These are phyloP conservation scores for Alloplasta piceator DNA, from an alignment of 2,888 invertebrate genomes.

Conservation along the genomic window DNA sequence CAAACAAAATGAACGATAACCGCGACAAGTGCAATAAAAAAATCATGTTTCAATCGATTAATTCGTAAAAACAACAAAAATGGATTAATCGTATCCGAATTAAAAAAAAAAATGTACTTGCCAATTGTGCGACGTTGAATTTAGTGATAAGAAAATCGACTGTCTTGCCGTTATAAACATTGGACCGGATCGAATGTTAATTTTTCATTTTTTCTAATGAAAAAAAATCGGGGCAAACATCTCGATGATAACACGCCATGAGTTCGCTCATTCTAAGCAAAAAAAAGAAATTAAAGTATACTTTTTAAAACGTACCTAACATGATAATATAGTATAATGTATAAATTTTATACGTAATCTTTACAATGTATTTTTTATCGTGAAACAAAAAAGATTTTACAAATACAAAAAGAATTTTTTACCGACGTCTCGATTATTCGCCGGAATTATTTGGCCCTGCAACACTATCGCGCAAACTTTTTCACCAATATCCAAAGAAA, in stretches of 20 bases:
- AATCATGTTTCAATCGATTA: background rate
- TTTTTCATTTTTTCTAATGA: constrained; percentile 6
- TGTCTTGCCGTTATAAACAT: constrained; percentile 43
- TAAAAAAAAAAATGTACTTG: background rate
- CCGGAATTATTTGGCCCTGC: background rate
- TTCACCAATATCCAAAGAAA: background rate
- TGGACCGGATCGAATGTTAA: constrained; percentile 12
- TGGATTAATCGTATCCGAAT: constrained; percentile 17
- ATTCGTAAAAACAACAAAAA: background rate
- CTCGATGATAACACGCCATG: constrained; percentile 36
- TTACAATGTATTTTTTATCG: constrained; percentile 61
- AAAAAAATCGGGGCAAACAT: constrained; percentile 2
- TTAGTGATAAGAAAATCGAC: constrained; percentile 12
- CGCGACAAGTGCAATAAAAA: background rate
- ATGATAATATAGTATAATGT: constrained; percentile 20
- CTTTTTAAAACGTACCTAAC: constrained; percentile 48
- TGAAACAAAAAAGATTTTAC: constrained; percentile 47
- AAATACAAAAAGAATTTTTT: constrained; percentile 44
- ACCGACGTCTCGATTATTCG: background rate
- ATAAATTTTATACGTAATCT: constrained; percentile 62
- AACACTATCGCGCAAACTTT: background rate
- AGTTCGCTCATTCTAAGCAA: constrained; percentile 33
- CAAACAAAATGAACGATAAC: too few relatives aligned
- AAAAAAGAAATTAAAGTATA: constrained; percentile 42
- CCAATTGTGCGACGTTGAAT: background rate